Evolutionary conservation across 2,113 vertebrate species (phyloP).

Genomic region (Pseudopodoces humilis): DNA sequence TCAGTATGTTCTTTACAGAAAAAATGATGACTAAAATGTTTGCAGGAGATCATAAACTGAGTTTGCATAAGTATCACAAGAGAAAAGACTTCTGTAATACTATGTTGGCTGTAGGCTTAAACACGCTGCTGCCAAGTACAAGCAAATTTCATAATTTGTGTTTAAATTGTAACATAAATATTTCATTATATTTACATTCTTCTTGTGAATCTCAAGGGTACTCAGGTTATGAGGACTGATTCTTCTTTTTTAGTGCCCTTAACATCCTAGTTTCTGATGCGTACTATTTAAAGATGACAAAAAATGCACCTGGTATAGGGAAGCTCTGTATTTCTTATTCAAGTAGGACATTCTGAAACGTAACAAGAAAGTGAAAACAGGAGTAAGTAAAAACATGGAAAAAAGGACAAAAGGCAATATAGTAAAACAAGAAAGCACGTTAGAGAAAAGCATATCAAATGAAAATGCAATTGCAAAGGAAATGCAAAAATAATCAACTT

Average conservation of each 20-base stretch:
- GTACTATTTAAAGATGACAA: background rate
- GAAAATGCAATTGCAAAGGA: conserved; percentile 20
- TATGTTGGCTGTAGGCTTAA: background rate
- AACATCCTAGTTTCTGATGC: background rate
- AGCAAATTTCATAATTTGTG: conserved; percentile 28
- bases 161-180: conserved; percentile 61
- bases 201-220: conserved; percentile 25
- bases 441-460: background rate
- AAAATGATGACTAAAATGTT: background rate
- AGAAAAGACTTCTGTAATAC: background rate
- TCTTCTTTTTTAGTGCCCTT: background rate
- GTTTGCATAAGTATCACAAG: background rate
- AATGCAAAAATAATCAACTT: conserved; percentile 42
- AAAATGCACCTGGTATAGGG: background rate
- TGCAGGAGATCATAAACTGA: background rate
- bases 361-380: background rate
- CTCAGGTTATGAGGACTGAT: background rate
- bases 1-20: background rate
- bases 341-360: background rate
- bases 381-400: background rate
- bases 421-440: background rate
- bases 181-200: conserved; percentile 36
- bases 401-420: background rate
- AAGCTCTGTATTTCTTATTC: background rate
- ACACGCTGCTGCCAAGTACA: background rate